Percentiles rank a stretch among this genome's conserved stretches.
phyloP scores from a whole-genome alignment of 1,140 invertebrate species.

The Drosophila miranda region DNA sequence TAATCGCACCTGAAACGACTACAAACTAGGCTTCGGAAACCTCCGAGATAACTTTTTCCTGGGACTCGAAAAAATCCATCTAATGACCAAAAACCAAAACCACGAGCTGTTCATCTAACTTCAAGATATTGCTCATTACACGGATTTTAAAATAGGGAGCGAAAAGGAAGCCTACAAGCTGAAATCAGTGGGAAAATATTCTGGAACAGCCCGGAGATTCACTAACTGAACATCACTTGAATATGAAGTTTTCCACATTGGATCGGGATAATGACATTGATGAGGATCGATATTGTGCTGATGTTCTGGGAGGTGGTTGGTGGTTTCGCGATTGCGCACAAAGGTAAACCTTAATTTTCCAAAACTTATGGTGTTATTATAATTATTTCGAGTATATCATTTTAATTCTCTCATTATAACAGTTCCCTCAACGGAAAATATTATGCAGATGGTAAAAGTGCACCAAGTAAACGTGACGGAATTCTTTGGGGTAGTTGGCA shows the following conservation, averaged over 20 bases:
- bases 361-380: too few species aligned
- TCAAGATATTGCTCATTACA: too few species aligned
- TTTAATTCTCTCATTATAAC: neutral
- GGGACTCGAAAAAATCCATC: too few species aligned
- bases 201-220: conserved; percentile 62
- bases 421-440: conserved; percentile 15
- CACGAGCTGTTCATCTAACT: too few species aligned
- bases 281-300: neutral
- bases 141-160: conserved; percentile 84
- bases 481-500: too few species aligned
- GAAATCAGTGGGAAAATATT: conserved; percentile 87
- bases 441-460: neutral
- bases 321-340: neutral
- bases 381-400: too few species aligned
- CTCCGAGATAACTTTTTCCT: too few species aligned
- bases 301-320: neutral
- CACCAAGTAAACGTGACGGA: too few species aligned
- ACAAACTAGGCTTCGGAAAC: too few species aligned
- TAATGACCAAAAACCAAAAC: too few species aligned
- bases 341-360: neutral
- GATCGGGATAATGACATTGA: too few species aligned
- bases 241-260: conserved; percentile 3
- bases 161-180: conserved; percentile 86
- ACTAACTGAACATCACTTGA: neutral
- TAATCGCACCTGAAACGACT: too few species aligned